These are phyloP conservation scores for Stramonita haemastoma DNA, from an alignment of 2,888 invertebrate genomes.

Conservation along the genomic window DNA sequence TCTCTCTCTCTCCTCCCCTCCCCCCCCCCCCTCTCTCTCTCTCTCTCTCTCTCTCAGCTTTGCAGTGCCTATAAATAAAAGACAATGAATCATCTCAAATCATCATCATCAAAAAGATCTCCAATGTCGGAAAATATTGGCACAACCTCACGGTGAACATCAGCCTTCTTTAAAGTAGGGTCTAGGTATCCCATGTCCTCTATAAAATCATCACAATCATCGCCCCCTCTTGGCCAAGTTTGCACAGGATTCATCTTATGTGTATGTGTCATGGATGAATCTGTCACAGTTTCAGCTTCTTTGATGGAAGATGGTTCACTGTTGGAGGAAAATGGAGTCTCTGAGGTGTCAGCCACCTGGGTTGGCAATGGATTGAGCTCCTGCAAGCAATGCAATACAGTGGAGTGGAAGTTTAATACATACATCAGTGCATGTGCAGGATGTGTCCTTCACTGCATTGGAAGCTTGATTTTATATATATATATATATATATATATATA, in stretches of 20 bases:
- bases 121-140: constrained; percentile 9
- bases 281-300: not conserved
- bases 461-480: too few relatives aligned
- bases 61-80: too few relatives aligned
- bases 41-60: too few relatives aligned
- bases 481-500: too few relatives aligned
- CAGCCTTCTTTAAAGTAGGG: not conserved
- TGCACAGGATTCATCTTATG: not conserved
- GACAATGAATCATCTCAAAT: not conserved
- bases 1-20: too few relatives aligned
- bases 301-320: not conserved
- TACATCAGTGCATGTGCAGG: too few relatives aligned
- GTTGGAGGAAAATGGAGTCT: not conserved
- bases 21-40: too few relatives aligned
- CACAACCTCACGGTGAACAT: constrained; percentile 21
- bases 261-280: not conserved
- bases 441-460: too few relatives aligned
- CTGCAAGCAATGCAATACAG: not conserved
- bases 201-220: constrained; percentile 3
- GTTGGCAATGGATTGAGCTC: constrained; percentile 19
- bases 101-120: constrained; percentile 42
- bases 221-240: not conserved
- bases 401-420: too few relatives aligned
- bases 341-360: not conserved
- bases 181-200: not conserved